Base-by-base conservation (phyloP, 2,113 vertebrate genomes). In the Pachycephala philippinensis region DNA sequence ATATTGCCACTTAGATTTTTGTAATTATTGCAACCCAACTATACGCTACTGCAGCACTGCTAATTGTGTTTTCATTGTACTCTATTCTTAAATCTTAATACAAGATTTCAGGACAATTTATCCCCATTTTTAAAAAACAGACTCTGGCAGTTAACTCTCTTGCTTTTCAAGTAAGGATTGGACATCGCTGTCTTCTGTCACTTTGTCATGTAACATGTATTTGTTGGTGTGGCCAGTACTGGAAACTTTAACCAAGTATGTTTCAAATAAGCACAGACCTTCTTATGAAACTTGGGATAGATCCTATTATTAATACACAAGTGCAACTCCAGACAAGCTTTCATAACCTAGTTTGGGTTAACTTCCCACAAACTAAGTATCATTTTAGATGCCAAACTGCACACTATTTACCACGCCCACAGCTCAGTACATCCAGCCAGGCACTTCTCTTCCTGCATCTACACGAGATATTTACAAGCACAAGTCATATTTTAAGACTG, bases 161-260 rank as follows among this genome's bases (percentile, higher is more conserved):
- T 15, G 37, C 39, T 86, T 53, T 70, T 35, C 0, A 50, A 49
- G n/a, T 2, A 59, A 15, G 7, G 60, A 39, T 4, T 47, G 6
- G 10, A 42, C 28, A 21, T 5, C 30, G 39, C 8, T 4, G 4
- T 6, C 59, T 39, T 30, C 23, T 56, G 15, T 26, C 23, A 21
- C 61, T 68, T 30, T 1, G 3, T 5, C 12, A 1, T 5, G 2
- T 10, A 72, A 39, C 15, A 39, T 1, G 1, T 15, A 8, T 24
- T 33, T 7, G 4, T 18, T 72, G 14, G 23, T 22, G 18, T 10
- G 10, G 24, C 44, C 35, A 31, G 27, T 44, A 47, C 33, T 16
- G 47, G 22, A 63, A 79, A 49, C 22, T 19, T 53, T 6, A 61
- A 47, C 7, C 17, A 28, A 61, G 5, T 10, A 44, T 1, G 5